phyloP scores from a whole-genome alignment of 2,797 vertebrate species.

The Bovichtus diacanthus region DNA sequence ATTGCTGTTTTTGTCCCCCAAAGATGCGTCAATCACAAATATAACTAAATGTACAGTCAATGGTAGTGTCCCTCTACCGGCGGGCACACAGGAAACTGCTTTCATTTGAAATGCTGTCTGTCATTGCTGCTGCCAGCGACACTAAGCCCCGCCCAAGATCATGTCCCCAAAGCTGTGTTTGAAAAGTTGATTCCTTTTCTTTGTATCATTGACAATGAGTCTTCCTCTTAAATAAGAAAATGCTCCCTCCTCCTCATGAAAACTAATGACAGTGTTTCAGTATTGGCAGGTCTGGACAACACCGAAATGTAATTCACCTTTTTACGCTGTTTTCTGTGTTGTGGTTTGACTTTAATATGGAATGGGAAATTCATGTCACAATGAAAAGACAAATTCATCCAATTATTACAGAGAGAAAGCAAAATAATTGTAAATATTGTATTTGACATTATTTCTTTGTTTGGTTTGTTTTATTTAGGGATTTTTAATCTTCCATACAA shows the following conservation, averaged over 20 bases:
- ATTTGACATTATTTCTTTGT: not conserved
- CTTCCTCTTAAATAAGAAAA: not conserved
- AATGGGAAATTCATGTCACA: too few relatives aligned
- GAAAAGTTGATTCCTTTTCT: not conserved
- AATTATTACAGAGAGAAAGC: too few relatives aligned
- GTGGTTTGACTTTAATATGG: too few relatives aligned
- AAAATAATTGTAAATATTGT: too few relatives aligned
- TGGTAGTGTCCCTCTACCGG: too few relatives aligned
- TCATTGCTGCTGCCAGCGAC: not conserved
- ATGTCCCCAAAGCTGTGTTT: not conserved
- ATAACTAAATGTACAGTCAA: not conserved
- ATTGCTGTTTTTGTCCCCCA: not conserved
- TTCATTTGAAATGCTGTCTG: too few relatives aligned
- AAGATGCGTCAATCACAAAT: not conserved
- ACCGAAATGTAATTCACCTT: not conserved
- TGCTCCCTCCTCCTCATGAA: not conserved
- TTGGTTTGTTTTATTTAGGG: not conserved
- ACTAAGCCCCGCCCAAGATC: not conserved
- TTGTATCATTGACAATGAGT: not conserved
- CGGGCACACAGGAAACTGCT: too few relatives aligned
- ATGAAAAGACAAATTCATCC: too few relatives aligned
- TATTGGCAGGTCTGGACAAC: not conserved
- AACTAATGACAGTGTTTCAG: too few relatives aligned
- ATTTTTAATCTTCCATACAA: not conserved
- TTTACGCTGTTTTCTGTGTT: too few relatives aligned